Conservation (phyloP, 2,113 vertebrate species). For the Fukomys damarensis region DNA sequence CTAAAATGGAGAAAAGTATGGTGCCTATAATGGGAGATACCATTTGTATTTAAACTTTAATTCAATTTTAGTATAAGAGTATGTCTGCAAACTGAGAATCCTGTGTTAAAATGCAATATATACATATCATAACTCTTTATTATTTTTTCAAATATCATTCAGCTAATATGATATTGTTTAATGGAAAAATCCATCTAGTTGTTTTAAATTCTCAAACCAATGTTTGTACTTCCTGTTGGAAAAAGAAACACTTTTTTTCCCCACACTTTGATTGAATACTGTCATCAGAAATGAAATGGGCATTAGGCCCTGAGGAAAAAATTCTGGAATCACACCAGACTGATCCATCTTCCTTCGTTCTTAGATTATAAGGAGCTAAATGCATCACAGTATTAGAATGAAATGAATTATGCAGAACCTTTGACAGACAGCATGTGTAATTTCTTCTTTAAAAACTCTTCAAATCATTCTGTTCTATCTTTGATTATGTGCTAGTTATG, state of each 20-base stretch:
- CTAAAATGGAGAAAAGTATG: neutral
- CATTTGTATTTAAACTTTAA: conserved; percentile 21
- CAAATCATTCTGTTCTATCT: conserved; percentile 59
- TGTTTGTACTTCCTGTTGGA: neutral
- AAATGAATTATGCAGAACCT: conserved; percentile 77
- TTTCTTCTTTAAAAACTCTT: conserved; percentile 61
- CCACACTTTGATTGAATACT: neutral
- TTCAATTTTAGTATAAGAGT: conserved; percentile 39
- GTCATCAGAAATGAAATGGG: conserved; percentile 58
- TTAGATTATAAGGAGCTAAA: conserved; percentile 65
- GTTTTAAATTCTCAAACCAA: conserved; percentile 18
- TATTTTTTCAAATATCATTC: conserved; percentile 13
- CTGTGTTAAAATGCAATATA: conserved; percentile 8
- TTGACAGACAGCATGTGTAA: conserved; percentile 73
- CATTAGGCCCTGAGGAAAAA: conserved; percentile 64
- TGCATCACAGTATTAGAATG: conserved; percentile 49
- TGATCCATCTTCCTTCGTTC: conserved; percentile 44
- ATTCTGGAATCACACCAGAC: conserved; percentile 56
- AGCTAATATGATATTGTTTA: conserved; percentile 47
- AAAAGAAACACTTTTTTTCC: neutral
- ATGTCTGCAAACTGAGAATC: neutral
- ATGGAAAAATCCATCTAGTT: conserved; percentile 43
- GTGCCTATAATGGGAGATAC: neutral
- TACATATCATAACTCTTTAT: conserved; percentile 2
- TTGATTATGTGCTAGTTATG: conserved; percentile 59